phyloP scores from a whole-genome alignment of 2,888 invertebrate species.

The Notodonta ziczac region DNA sequence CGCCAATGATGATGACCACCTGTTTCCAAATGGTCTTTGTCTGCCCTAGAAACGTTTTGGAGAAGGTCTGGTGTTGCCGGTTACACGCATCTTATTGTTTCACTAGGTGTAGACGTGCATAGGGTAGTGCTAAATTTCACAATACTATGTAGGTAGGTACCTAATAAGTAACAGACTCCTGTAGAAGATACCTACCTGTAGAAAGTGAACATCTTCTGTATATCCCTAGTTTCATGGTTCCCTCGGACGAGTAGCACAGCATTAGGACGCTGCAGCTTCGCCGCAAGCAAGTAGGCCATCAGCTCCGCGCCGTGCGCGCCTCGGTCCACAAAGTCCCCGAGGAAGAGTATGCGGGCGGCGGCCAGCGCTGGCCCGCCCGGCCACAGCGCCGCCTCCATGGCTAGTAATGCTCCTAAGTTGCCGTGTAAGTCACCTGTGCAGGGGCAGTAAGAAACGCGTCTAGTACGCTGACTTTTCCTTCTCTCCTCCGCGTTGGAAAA shows the following conservation, averaged over 20 bases:
- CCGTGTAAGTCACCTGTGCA: conserved; percentile 89
- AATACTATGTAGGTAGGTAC: no score
- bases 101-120: no score
- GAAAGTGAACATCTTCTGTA: conserved; percentile 90
- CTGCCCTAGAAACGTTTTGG: no score
- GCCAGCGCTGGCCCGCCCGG: conserved; percentile 86
- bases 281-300: conserved; percentile 88
- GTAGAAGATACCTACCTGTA: conserved; percentile 48
- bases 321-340: conserved; percentile 92
- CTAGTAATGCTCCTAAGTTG: conserved; percentile 87
- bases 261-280: conserved; percentile 87
- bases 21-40: no score
- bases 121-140: no score
- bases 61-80: no score
- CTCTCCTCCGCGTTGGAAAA: no score
- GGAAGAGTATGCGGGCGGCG: conserved; percentile 87
- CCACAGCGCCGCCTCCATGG: conserved; percentile 89
- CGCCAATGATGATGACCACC: no score
- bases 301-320: conserved; percentile 88
- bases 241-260: conserved; percentile 88
- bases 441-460: no score
- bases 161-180: background rate
- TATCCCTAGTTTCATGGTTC: conserved; percentile 90
- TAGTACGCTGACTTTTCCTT: no score
- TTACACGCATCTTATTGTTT: no score